Evolutionary conservation across 2,113 vertebrate genomes (phyloP).

Genomic region (Actenoides hombroni): DNA sequence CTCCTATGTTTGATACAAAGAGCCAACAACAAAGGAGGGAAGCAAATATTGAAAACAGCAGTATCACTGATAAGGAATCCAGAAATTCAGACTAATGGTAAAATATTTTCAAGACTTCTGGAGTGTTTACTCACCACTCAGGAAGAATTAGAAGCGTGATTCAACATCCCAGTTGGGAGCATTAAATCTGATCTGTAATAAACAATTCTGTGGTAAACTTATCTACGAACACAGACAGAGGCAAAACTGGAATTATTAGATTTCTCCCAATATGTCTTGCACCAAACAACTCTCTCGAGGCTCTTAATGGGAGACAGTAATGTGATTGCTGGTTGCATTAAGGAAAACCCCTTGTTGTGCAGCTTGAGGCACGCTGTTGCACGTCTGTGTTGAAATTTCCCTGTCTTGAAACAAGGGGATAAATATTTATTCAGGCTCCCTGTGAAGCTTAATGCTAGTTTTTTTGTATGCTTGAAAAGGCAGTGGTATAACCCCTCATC

Average conservation of each 20-base stretch:
- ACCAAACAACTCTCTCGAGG: neutral
- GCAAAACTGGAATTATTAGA: neutral
- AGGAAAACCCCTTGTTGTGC: neutral
- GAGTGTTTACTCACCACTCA: neutral
- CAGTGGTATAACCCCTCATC: neutral
- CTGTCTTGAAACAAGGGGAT: neutral
- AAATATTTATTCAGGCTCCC: conserved; percentile 34
- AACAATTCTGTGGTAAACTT: neutral
- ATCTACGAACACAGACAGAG: neutral
- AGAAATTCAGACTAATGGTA: neutral
- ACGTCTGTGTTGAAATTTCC: neutral
- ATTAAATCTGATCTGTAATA: neutral
- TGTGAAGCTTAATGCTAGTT: neutral
- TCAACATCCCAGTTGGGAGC: neutral
- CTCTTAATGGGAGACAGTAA: neutral
- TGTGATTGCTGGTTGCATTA: neutral
- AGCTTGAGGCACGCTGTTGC: neutral
- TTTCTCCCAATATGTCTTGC: neutral
- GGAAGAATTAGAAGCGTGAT: neutral
- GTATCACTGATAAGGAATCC: neutral
- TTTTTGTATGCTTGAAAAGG: neutral
- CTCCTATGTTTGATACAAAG: neutral
- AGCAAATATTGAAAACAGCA: neutral
- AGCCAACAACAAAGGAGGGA: neutral
- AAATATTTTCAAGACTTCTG: neutral